A percentile compares a stretch with the other conserved stretches of the same genome.
These are phyloP conservation scores for Leguminivora glycinivorella DNA, from an alignment of 1,140 invertebrate genomes.

Conservation along the genomic window DNA sequence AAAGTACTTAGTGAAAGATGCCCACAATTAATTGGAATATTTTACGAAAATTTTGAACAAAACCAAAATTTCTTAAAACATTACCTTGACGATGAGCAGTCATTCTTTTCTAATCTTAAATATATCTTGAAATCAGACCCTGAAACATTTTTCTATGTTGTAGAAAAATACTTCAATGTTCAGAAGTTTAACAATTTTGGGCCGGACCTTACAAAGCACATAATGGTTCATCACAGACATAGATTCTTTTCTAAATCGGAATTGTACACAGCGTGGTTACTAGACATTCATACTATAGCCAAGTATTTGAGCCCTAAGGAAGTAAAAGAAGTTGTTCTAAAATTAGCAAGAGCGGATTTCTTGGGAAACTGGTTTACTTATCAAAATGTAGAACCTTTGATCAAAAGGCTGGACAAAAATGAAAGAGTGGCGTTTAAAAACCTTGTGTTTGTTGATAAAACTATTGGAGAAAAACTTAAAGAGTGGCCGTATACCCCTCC, in stretches of 20 bases:
- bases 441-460: conserved; percentile 50
- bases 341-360: conserved; percentile 50
- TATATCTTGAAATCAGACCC: conserved; percentile 49
- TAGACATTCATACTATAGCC: conserved; percentile 48
- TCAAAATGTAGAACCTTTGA: conserved; percentile 51
- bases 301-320: conserved; percentile 42
- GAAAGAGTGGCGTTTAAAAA: conserved; percentile 51
- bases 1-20: conserved; percentile 50
- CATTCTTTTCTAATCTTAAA: conserved; percentile 47
- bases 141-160: conserved; percentile 49
- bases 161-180: conserved; percentile 51
- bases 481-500: conserved; percentile 36
- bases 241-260: conserved; percentile 49
- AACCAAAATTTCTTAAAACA: conserved; percentile 35
- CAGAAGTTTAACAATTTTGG: conserved; percentile 35
- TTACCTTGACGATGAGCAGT: conserved; percentile 40
- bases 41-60: conserved; percentile 45
- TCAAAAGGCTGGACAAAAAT: conserved; percentile 45
- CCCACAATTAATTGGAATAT: conserved; percentile 41
- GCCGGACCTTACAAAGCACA: conserved; percentile 40
- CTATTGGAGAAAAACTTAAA: conserved; percentile 39
- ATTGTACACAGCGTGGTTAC: conserved; percentile 47
- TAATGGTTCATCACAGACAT: conserved; percentile 49
- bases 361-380: conserved; percentile 48
- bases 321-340: conserved; percentile 45